Conservation (phyloP, 2,888 invertebrate genomes). For the Tetranychus piercei region DNA sequence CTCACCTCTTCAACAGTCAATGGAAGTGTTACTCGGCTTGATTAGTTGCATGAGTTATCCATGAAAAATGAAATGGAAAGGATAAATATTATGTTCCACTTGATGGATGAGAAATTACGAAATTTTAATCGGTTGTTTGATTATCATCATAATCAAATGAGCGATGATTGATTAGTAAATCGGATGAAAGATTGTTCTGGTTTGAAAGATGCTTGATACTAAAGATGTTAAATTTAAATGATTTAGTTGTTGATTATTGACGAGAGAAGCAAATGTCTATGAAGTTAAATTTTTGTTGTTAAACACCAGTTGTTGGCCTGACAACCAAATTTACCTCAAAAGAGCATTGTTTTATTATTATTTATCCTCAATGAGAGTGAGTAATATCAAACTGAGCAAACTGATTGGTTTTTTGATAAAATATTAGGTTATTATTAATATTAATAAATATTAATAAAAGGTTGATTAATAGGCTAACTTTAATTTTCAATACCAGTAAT, state of each 20-base stretch:
- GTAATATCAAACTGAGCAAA: too few species aligned
- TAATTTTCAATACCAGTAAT: too few species aligned
- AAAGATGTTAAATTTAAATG: too few species aligned
- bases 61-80: conserved; percentile 35
- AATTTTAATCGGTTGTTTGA: not conserved
- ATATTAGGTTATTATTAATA: too few species aligned
- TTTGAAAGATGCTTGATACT: too few species aligned
- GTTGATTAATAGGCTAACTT: too few species aligned
- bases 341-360: not conserved
- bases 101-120: too few species aligned
- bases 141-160: not conserved
- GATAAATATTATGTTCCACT: conserved; percentile 19
- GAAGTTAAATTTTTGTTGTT: not conserved
- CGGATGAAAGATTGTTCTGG: too few species aligned
- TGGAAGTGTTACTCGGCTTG: conserved; percentile 74
- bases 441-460: too few species aligned
- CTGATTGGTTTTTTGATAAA: too few species aligned
- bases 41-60: conserved; percentile 35
- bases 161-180: too few species aligned
- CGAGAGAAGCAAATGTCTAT: not conserved
- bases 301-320: not conserved
- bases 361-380: too few species aligned
- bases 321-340: not conserved
- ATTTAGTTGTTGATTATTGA: not conserved
- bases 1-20: conserved; percentile 90